phyloP scores from a whole-genome alignment of 2,113 vertebrate species.

The Scomber scombrus region DNA sequence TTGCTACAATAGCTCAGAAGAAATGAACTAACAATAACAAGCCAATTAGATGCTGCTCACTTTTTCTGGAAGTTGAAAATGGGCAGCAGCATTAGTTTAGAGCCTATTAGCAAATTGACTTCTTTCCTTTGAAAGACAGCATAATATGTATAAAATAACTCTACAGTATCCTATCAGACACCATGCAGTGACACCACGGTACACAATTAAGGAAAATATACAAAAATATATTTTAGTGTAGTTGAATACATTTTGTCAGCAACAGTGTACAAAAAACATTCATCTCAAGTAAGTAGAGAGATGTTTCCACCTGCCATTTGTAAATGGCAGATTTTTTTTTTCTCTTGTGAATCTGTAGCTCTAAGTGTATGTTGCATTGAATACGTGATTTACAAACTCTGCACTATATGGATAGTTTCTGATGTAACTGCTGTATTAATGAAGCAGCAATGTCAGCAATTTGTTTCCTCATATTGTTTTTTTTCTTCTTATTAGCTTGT shows the following conservation, averaged over 20 bases:
- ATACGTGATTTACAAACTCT: too few species aligned
- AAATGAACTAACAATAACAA: neutral
- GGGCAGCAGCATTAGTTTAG: conserved; percentile 3
- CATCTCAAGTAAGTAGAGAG: too few species aligned
- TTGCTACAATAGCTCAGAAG: neutral
- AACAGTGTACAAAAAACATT: too few species aligned
- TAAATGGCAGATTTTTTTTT: neutral
- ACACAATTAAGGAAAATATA: neutral
- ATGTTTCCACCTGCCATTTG: neutral
- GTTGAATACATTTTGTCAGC: too few species aligned
- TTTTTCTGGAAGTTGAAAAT: conserved; percentile 13
- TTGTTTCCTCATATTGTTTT: too few species aligned
- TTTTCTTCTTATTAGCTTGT: too few species aligned
- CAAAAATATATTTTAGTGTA: neutral
- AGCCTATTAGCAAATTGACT: neutral
- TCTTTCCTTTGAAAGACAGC: conserved; percentile 18
- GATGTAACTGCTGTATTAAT: too few species aligned
- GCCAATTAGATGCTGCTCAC: neutral
- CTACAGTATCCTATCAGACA: neutral
- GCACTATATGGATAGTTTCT: too few species aligned
- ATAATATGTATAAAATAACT: neutral
- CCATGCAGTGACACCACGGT: neutral
- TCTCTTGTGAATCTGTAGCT: too few species aligned
- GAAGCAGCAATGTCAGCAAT: too few species aligned
- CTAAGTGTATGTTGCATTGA: too few species aligned